Base-by-base conservation (phyloP, 2,888 invertebrate species). In the Zygaena filipendulae region DNA sequence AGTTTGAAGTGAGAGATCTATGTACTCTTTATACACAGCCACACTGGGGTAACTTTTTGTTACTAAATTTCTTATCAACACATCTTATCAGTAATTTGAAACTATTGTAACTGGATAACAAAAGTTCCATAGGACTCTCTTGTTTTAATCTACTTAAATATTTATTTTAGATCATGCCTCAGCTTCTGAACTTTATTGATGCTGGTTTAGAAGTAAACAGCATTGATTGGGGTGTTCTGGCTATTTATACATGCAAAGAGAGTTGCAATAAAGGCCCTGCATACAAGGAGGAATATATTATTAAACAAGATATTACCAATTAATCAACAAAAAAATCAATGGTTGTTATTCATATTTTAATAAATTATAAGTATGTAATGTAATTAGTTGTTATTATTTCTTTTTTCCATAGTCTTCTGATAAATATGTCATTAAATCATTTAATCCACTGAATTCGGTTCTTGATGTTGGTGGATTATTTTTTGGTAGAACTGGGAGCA, bases 141-240 rank as follows among this genome's bases (percentile, higher is more conserved):
- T n/a, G n/a, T n/a, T n/a, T n/a, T n/a, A n/a, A n/a, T 16, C 5
- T 16, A 16, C 4, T 16, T 16, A 16, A 16, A 16, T 38, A 16
- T 11, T 32, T 23, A 28, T 40, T 72, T 27, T 79, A 94, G 87
- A 82, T 95, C 25, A 88, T 93, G 88, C 92, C 93, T 1, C 92
- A 93, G 59, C 68, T 92, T 34, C 59, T 94, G 11, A 86, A 87
- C 49, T 82, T 84, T 45, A 75, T 92, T 12, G 79, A 86, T 36
- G 82, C 89, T 36, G 86, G 89, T 19, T 63, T 80, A 36, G 59
- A 82, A 23, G 54, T 83, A 2, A 79, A 83, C 34, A 81, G 81
- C 47, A 72, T 97, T 25, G 97, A 98, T 67, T 97, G 95, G 94
- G 97, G 97, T 11, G 86, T 92, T 10, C 61, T 98, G 27, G 84